Evolutionary conservation across 2,113 vertebrate genomes (phyloP), one percentile per base, ranked within the genome.

Genomic region (Aythya baeri): DNA sequence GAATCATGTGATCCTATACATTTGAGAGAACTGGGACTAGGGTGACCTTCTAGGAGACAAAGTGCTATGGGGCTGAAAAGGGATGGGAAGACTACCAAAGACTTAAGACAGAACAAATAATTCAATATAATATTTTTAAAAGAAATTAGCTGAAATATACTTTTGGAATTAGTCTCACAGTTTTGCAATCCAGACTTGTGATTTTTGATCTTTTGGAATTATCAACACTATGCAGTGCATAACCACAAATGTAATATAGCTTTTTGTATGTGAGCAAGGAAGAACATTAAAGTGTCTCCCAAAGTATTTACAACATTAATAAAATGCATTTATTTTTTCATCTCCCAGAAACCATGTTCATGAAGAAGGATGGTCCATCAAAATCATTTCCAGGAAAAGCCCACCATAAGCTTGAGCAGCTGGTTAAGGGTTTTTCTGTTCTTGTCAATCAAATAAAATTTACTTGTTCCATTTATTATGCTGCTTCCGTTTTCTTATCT

Each of bases 191-290:
- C 68, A 59, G 55, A 4, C 26, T 77, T 70, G 63, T 77, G 27
- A 94, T 86, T 95, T 89, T 93, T 87, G 66, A 82, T 89, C 55
- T 20, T 46, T 32, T 67, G 50, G 22, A 73, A 70, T 71, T 83
- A 65, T 88, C 88, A 95, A 31, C 41, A 59, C 44, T 1, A 49
- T 83, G 68, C 25, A 83, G 63, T 46, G 50, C 63, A 36, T 43
- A 94, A 93, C 59, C 59, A 83, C 72, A 91, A 74, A 93, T 77
- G 54, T 18, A 66, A 91, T 86, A 58, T 66, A 85, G 77, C 62
- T 76, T 90, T 91, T 71, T 67, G 36, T 61, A 71, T 17, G 61
- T 38, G 14, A 0, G 0, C 26, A 44, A 72, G 62, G 0, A 66
- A 92, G 58, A 88, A 61, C 43, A 75, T 75, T 72, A 86, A 90